phyloP scores from a whole-genome alignment of 2,888 invertebrate species.

The Dryocosmus kuriphilus region DNA sequence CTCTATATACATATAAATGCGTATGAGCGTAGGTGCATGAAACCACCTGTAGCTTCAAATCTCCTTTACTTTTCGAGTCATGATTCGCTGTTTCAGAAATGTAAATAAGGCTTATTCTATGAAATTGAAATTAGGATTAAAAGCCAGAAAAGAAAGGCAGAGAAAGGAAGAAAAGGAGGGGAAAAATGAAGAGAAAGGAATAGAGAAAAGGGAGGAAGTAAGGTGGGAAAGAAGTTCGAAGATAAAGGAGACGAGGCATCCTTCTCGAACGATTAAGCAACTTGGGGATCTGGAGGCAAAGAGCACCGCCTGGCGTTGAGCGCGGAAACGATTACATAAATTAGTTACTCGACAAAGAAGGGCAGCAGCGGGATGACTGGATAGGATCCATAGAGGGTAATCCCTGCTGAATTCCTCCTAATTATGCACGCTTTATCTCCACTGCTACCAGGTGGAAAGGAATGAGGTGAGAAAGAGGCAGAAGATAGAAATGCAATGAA shows the following conservation, averaged over 20 bases:
- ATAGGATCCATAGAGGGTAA: constrained; percentile 74
- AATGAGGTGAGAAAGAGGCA: constrained; percentile 45
- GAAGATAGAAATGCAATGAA: constrained; percentile 43
- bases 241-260: constrained; percentile 38
- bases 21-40: background rate
- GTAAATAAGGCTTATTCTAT: background rate
- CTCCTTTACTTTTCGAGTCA: background rate
- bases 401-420: constrained; percentile 76
- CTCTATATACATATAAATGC: constrained; percentile 24
- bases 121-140: background rate
- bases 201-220: constrained; percentile 11
- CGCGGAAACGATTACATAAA: constrained; percentile 75
- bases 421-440: constrained; percentile 77
- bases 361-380: constrained; percentile 72
- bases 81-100: background rate
- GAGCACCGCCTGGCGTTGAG: constrained; percentile 65
- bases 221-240: constrained; percentile 36
- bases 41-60: background rate
- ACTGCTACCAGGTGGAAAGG: constrained; percentile 61
- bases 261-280: constrained; percentile 49
- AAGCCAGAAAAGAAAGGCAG: background rate
- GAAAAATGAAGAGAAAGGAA: background rate
- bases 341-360: constrained; percentile 75
- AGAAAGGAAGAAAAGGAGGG: background rate
- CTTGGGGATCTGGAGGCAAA: constrained; percentile 48